Percentiles rank a stretch among this genome's conserved stretches.
Evolutionary conservation across 2,113 vertebrate genomes (phyloP).

Genomic region (Lepidiolamprologus cunningtoni): DNA sequence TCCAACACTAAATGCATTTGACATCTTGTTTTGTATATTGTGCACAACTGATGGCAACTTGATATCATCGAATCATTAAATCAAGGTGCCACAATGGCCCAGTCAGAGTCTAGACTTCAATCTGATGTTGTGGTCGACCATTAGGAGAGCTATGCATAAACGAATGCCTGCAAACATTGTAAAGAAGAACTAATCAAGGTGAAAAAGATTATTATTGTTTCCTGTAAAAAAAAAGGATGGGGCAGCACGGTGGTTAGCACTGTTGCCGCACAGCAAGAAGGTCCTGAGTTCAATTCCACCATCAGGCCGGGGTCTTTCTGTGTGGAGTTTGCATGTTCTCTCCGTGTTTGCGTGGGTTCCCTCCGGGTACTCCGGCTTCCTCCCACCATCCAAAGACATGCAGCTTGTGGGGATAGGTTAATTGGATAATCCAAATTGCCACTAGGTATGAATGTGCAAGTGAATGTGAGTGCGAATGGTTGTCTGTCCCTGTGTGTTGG

Average conservation of each 20-base stretch:
- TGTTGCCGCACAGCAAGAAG: too few relatives aligned
- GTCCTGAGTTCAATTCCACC: too few relatives aligned
- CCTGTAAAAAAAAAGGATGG: not conserved
- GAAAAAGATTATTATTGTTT: not conserved
- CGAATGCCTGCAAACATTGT: not conserved
- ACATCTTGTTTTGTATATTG: slow-evolving; percentile 52
- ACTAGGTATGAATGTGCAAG: not conserved
- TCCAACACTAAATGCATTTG: slow-evolving; percentile 47
- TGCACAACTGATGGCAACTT: slow-evolving; percentile 17
- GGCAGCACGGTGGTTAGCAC: too few relatives aligned
- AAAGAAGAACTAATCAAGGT: not conserved
- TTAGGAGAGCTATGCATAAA: not conserved
- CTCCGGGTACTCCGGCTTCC: fast-evolving
- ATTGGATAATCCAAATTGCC: fast-evolving
- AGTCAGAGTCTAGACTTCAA: not conserved
- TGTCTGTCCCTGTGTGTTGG: not conserved
- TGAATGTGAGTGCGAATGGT: fast-evolving
- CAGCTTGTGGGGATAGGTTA: not conserved
- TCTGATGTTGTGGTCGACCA: not conserved
- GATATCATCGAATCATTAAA: not conserved
- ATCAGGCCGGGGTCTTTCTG: too few relatives aligned
- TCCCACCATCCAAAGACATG: fast-evolving
- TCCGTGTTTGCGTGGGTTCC: fast-evolving
- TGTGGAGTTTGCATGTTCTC: not conserved
- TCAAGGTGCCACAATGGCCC: not conserved